Base-by-base conservation (phyloP, 2,888 invertebrate species). In the Euspilapteryx auroguttella region DNA sequence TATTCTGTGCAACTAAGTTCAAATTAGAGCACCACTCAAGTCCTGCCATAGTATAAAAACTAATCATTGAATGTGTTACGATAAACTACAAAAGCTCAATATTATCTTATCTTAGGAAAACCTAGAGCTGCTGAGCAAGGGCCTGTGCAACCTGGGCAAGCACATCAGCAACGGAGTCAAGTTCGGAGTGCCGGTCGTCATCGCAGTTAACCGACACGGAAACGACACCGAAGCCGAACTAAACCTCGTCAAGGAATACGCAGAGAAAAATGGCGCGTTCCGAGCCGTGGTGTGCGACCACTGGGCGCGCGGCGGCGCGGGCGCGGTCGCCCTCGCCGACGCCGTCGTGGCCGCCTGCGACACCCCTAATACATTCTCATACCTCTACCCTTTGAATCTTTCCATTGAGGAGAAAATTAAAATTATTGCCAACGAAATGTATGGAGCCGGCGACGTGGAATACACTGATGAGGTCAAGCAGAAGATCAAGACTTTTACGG, bases 131-230 rank as follows among this genome's bases (percentile, higher is more conserved):
- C 64, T 99, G 8, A 77, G 79, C 47, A 87, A 89, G 41, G 99
- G 99, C 2, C 73, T 95, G 35, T 86, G 88, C 32, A 99, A 99
- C 73, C 73, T 99, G 32, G 69, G 85, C 37, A 94, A 95, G 49
- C 99, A 99, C 59, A 95, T 99, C 35, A 85, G 87, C 51, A 99
- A 98, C 63, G 94, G 91, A 1, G 78, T 68, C 32, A 87, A 88
- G 50, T 95, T 87, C 63, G 92, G 94, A 14, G 79, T 99, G 8
- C 96, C 97, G 0, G 96, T 97, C 4, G 86, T 99, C 3, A 92
- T 99, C 1, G 94, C 94, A 7, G 81, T 99, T 39, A 99, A 99
- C 62, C 78, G 79, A 33, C 93, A 95, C 55, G 71, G 93, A 26
- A 85, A 88, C 33, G 98, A 99, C 57, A 87, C 94, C 0, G 58